Evolutionary conservation across 2,797 vertebrate species (phyloP), one percentile per base, ranked within the genome.

Genomic region (Tapera naevia): DNA sequence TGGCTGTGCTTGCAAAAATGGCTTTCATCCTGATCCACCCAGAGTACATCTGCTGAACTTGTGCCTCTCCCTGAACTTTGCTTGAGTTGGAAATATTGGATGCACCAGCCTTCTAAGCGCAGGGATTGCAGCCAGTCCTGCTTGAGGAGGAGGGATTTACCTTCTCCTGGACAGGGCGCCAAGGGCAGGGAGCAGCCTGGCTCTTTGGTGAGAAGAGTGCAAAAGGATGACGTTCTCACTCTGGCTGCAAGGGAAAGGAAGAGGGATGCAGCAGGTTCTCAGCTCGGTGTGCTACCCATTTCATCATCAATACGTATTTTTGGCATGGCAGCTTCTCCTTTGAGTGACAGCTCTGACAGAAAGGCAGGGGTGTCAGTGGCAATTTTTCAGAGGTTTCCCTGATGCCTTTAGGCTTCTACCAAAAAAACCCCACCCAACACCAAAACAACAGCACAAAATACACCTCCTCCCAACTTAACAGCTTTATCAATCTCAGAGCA

Each of bases 401-500:
- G 53, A 74, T 84, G 27, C 61, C 70, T 88, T 79, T 17, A 91
- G 61, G 21, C 69, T 67, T 57, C 61, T 35, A 67, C 46, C 5
- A 28, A 41, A 65, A 87, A 54, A 72, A 61, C 30, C n/a, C n/a
- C 1, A 1, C 10, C n/a, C 67, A 43, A 58, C 18, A 51, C 73
- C 83, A 80, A 78, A 8, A 28, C 45, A 93, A 65, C 50, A 60
- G 41, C 4, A 37, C 17, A 72, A 76, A 78, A 54, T 74, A 60
- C 4, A 10, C 19, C 7, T 43, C 24, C 5, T 24, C 39, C 21
- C 80, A 57, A 25, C 24, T 81, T 61, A 91, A 93, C 92, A 91
- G 73, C 89, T 97, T 97, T 94, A 95, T 97, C 96, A 93, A 15
- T 57, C 94, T 25, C 7, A 41, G 71, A 91, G 83, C 3, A 10